Base-by-base conservation (phyloP, 2,797 vertebrate genomes). In the Falco columbarius region DNA sequence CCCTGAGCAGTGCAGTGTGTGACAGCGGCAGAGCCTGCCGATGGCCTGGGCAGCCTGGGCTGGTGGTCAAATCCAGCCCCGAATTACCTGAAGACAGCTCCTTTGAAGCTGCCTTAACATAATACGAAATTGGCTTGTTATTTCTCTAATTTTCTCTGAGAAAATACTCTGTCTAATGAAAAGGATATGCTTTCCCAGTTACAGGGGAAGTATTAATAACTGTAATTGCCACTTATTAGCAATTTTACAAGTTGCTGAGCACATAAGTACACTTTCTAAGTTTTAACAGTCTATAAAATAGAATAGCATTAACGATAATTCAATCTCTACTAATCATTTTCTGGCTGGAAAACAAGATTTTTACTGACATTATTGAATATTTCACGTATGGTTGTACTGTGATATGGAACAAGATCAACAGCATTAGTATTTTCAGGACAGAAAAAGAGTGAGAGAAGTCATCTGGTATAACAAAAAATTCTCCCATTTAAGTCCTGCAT, bases 191-290 rank as follows among this genome's bases (percentile, higher is more conserved):
- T 85, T 76, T 92, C 89, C 62, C 58, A n/a, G 66, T 92, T 91
- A 47, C 77, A 62, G 74, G 49, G 73, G 70, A 65, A 86, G 47
- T 71, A 95, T 95, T 96, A 94, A 91, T 95, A 94, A 91, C 84
- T 42, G 21, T 89, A 94, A 95, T 95, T 76, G 44, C 77, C 74
- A 55, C 81, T 95, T 95, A 94, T 70, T 89, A 94, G 81, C 51
- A 40, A 89, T 95, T 95, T 95, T 85, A 92, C 85, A 95, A 94
- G 94, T 90, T 93, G 76, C 76, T 88, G 76, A 96, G 83, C 92
- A 61, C 83, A 52, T 70, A 86, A 94, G 65, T 44, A 90, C 40
- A 21, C 54, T 92, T 86, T 14, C 27, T 19, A 46, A 67, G 70
- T 91, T 89, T 66, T 63, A 81, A 14, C 49, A 52, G 68, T 47